Evolutionary conservation across 2,113 vertebrate genomes (phyloP), one percentile per base, ranked within the genome.

Genomic region (Leucopsar rothschildi): DNA sequence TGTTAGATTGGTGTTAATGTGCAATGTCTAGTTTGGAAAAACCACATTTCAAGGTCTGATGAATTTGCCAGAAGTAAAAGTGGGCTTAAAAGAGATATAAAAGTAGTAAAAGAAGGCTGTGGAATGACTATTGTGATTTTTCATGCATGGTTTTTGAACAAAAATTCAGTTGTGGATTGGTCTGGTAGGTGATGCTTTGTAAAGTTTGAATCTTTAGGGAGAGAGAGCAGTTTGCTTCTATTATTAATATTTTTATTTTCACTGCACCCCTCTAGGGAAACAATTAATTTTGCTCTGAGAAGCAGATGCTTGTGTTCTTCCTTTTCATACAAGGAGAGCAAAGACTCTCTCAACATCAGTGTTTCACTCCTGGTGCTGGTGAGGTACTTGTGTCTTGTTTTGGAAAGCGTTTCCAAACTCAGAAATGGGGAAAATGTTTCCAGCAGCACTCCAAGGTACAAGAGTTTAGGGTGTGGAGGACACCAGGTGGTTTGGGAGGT

Each of bases 21-120:
- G 93, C 80, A 76, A 66, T 89, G 96, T 91, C 95, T 55, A 52
- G 84, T 66, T 84, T 90, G 86, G 88, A 31, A 97, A 97, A 97
- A 95, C 79, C 95, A 59, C 64, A 64, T 56, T 90, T 90, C 60
- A 64, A 91, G 78, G 76, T 73, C 86, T 95, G 90, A 52, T 94
- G 78, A 92, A 82, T 82, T 97, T 91, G 23, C 55, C 4, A 27
- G 55, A 75, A 84, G 57, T 69, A 31, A 86, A 95, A 93, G 52
- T 1, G 5, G 79, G 52, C 37, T 82, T 60, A n/a, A 94, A 82
- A 86, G 50, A 65, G 35, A 35, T 44, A 17, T 5, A 83, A 80
- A 86, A 95, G 50, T 42, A 96, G 59, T 44, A 63, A 83, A 59
- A 49, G 45, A 66, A 81, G 33, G 42, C 42, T 33, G 11, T 50